These are phyloP conservation scores for Tenthredo distinguenda DNA, from an alignment of 2,888 invertebrate species.

Conservation along the genomic window DNA sequence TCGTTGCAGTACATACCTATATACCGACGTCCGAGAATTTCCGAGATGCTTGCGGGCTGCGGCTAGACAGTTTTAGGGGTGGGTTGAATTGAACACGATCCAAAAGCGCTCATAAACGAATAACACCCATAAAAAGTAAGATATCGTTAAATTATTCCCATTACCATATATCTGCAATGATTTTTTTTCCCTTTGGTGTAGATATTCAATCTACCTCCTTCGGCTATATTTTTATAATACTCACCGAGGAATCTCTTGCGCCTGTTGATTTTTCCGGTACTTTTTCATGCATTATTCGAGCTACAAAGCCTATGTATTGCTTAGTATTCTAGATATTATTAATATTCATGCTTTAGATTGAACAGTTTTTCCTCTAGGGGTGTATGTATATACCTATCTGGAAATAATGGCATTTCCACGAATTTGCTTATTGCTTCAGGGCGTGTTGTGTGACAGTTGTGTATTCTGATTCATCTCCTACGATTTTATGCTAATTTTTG, in stretches of 20 bases:
- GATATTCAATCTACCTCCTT: conserved; percentile 6
- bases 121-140: conserved; percentile 68
- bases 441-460: conserved; percentile 22
- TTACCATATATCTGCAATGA: conserved; percentile 65
- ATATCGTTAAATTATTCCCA: conserved; percentile 68
- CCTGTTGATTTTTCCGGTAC: conserved; percentile 18
- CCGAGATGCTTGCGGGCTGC: conserved; percentile 22
- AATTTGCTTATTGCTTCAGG: conserved; percentile 4
- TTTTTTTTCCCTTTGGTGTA: conserved; percentile 49
- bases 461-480: neutral
- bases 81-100: conserved; percentile 70
- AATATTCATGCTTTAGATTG: neutral
- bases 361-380: neutral
- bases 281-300: neutral
- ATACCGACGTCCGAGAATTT: conserved; percentile 8
- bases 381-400: neutral
- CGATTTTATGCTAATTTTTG: neutral
- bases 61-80: conserved; percentile 56
- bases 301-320: neutral
- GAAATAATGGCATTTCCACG: neutral
- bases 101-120: conserved; percentile 72
- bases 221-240: neutral
- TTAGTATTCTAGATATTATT: neutral
- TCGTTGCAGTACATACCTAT: conserved; percentile 38
- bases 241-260: neutral